Base-by-base conservation (phyloP, 2,113 vertebrate species). In the Nibea coibor region DNA sequence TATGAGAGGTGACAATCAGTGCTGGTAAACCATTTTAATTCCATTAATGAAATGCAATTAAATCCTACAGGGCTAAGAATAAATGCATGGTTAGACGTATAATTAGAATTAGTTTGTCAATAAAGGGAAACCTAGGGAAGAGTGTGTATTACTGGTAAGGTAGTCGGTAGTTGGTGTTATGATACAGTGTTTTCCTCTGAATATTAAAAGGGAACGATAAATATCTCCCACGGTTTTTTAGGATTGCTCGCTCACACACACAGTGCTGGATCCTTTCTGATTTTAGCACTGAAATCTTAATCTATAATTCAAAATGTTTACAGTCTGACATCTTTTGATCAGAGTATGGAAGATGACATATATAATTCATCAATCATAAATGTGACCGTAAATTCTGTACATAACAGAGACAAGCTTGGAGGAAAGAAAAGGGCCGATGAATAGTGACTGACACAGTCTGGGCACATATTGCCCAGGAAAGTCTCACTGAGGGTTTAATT, bases 401-500 rank as follows among this genome's bases (percentile, higher is more conserved):
- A 65, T 31, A 56, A 35, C 67, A 58, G 45, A 48, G 35, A 54
- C 22, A 47, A 20, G 26, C 28, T 57, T 53, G 45, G 59, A 54
- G 10, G 54, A 71, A 20, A 20, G 61, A 57, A 57, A 59, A 69
- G 47, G 10, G 50, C 35, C 56, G 64, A 59, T 74, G 71, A 39
- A 62, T 68, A 31, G 28, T 31, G 28, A 69, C 65, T 28, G 61
- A 80, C 26, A 78, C 28, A 87, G 54, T 65, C 53, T n/a, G 53
- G 47, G 62, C 58, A 79, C 39, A 75, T 56, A 62, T 75, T 79
- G 54, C 19, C 35, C 70, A 71, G 59, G 63, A 84, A 86, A 76
- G 75, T 80, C 72, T 78, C 68, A 77, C 43, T 71, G 58, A 81
- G 74, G 81, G 48, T 89, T 87, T 80, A 91, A 89, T 90, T 88